These are phyloP conservation scores for Parnassius smintheus DNA, from an alignment of 2,888 invertebrate genomes.

Conservation along the genomic window DNA sequence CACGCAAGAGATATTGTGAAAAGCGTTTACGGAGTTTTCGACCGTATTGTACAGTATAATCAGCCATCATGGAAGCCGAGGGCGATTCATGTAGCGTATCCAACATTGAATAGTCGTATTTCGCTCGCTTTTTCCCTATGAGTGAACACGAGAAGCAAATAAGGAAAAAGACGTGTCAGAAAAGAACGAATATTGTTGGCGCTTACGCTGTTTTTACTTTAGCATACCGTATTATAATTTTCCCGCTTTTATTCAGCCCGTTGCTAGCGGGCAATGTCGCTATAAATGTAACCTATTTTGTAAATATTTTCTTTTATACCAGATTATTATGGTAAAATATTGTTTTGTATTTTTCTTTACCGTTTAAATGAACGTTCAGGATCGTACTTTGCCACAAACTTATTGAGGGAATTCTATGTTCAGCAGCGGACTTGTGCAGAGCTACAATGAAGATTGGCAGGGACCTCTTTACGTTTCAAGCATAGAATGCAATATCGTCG, in stretches of 20 bases:
- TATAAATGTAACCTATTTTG: conserved; percentile 55
- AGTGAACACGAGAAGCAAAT: conserved; percentile 46
- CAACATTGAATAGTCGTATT: conserved; percentile 61
- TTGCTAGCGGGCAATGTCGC: conserved; percentile 44
- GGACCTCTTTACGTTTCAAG: conserved; percentile 39
- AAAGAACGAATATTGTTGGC: conserved; percentile 48
- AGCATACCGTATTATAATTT: conserved; percentile 67
- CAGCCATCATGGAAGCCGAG: conserved; percentile 78
- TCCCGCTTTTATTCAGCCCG: conserved; percentile 73
- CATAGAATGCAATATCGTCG: conserved; percentile 44
- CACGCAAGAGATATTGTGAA: conserved; percentile 42
- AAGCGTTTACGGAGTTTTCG: conserved; percentile 63
- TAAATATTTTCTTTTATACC: conserved; percentile 27
- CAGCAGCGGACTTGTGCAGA: too few species aligned
- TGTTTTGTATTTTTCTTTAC: conserved; percentile 49
- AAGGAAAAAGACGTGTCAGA: conserved; percentile 38
- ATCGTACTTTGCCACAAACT: conserved; percentile 18
- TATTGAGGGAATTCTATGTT: too few species aligned
- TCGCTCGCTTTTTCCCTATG: conserved; percentile 55
- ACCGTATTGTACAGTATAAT: conserved; percentile 77
- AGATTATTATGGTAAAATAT: conserved; percentile 14
- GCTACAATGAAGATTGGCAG: conserved; percentile 40
- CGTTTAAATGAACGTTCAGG: conserved; percentile 37
- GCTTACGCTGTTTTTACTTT: conserved; percentile 54
- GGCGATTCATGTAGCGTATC: conserved; percentile 64